A percentile compares a stretch with the other conserved stretches of the same genome.
Evolutionary conservation across 2,113 vertebrate genomes (phyloP).

Genomic region (Peromyscus maniculatus): DNA sequence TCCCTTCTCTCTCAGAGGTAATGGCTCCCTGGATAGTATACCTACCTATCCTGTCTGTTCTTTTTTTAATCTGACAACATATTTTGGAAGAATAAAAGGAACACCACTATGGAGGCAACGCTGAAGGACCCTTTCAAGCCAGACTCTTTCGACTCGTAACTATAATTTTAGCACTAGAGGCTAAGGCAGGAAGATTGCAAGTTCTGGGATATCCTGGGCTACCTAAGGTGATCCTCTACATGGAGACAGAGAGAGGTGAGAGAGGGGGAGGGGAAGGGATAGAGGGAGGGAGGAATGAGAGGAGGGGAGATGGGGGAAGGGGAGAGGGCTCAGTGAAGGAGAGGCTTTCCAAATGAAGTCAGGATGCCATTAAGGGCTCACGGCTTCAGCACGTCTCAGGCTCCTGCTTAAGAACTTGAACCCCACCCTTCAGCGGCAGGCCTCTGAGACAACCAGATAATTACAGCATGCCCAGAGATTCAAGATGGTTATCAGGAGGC

Average conservation of each 20-base stretch:
- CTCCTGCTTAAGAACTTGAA: not conserved
- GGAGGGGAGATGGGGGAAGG: not conserved
- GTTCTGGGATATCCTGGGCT: not conserved
- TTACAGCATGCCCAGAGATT: not conserved
- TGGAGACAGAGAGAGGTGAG: not conserved
- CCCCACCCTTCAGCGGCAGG: not conserved
- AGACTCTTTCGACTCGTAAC: not conserved
- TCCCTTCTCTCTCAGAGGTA: not conserved
- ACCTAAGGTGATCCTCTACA: not conserved
- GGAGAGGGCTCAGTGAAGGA: not conserved
- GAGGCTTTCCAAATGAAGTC: not conserved
- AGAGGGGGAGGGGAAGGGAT: no score
- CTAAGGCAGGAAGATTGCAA: not conserved
- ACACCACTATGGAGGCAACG: not conserved
- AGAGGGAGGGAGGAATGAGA: not conserved
- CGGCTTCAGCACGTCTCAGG: not conserved
- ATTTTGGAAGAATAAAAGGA: not conserved
- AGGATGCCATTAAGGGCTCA: not conserved
- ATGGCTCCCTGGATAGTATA: not conserved
- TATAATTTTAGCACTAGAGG: not conserved
- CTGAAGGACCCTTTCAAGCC: not conserved
- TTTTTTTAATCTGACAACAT: not conserved
- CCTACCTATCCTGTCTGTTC: not conserved
- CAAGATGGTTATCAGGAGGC: not conserved
- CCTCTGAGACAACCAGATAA: not conserved